These are phyloP conservation scores for Trichechus manatus DNA, from an alignment of 2,113 vertebrate species.

Conservation along the genomic window DNA sequence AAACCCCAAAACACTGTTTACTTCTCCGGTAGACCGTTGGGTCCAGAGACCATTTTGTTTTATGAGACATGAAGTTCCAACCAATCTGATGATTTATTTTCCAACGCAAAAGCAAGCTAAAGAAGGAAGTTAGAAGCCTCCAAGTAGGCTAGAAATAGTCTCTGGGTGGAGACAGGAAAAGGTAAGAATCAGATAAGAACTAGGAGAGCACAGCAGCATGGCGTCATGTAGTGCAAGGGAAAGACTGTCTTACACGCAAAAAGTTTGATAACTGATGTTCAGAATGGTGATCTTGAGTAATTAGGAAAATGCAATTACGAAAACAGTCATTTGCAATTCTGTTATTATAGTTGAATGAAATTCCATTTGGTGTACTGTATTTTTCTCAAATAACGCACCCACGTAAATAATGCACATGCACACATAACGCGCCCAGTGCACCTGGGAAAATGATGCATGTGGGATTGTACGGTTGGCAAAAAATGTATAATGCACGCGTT, in stretches of 20 bases:
- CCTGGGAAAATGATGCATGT: too few relatives aligned
- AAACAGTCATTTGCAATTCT: slow-evolving; percentile 9
- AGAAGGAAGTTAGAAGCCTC: not conserved
- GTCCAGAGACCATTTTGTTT: not conserved
- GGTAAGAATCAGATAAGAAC: not conserved
- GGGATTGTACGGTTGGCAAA: too few relatives aligned
- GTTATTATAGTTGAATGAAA: not conserved
- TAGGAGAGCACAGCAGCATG: not conserved
- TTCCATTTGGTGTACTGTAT: not conserved
- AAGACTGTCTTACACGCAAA: not conserved
- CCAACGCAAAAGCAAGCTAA: slow-evolving; percentile 10
- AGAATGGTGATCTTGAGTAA: not conserved
- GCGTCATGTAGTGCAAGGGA: not conserved
- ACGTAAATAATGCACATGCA: too few relatives aligned
- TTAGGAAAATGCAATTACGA: not conserved
- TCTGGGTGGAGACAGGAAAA: not conserved
- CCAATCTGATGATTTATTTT: slow-evolving; percentile 20
- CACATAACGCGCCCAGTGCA: too few relatives aligned
- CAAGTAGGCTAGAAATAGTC: too few relatives aligned
- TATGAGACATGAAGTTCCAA: not conserved
- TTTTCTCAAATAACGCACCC: too few relatives aligned
- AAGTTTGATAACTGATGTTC: not conserved
- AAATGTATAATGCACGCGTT: too few relatives aligned
- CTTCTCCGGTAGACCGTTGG: not conserved
- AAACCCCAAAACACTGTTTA: not conserved